Evolutionary conservation across 2,113 vertebrate genomes (phyloP), one percentile per base, ranked within the genome.

Genomic region (Elgaria multicarinata): DNA sequence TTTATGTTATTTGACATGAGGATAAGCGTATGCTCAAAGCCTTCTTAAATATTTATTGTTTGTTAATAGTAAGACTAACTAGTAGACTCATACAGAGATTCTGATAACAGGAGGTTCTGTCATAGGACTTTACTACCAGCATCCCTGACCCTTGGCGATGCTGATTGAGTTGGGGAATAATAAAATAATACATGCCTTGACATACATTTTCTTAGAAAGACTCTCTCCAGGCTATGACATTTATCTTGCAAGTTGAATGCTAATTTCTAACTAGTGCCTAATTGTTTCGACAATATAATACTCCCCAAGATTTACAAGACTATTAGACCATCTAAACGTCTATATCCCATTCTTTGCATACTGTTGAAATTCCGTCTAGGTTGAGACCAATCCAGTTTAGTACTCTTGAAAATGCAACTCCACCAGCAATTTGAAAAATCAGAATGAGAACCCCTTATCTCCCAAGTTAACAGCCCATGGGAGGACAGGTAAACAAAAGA

Each of bases 401-500:
- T 53, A 94, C 85, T 88, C 90, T 83, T 94, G 92, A 83, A 95
- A 95, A 89, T 39, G 72, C 87, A 91, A 89, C 88, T 96, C 94
- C 95, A 94, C 77, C 86, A 44, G 93, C 95, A 93, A 93, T 39
- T 86, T 91, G 92, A 94, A 94, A 95, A 93, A 95, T 91, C 90
- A 85, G 92, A 93, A 93, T 84, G 94, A 95, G 96, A 92, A 93
- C 77, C 90, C 6, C 82, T 97, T 97, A 89, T 97, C 97, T 97
- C 93, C 67, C 94, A 94, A 96, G 96, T 97, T 95, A 95, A 96
- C 96, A 93, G 94, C 93, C 89, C 87, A 26, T 0, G 86, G 97
- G 95, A 96, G 93, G 89, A 90, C 95, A 96, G 95, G 91, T 92
- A 97, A 97, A 97, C 95, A 97, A 92, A 89, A 95, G 96, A 95